Conservation (phyloP, 1,140 invertebrate species). For the Piezodorus guildinii region DNA sequence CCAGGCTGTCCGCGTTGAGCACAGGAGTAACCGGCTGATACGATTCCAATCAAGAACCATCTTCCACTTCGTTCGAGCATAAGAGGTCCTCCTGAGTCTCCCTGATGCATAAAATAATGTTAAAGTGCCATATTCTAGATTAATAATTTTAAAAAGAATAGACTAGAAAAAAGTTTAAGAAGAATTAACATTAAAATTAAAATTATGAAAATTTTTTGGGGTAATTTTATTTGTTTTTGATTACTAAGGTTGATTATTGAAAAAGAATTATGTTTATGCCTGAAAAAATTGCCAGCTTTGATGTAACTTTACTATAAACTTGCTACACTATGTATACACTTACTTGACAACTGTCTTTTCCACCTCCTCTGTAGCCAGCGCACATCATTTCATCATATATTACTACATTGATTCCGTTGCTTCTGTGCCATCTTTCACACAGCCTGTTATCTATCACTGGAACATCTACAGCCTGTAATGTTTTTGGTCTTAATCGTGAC, state of each 20-base stretch:
- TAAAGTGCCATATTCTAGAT: too few relatives aligned
- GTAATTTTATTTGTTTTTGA: too few relatives aligned
- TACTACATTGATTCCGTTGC: constrained; percentile 70
- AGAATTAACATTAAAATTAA: too few relatives aligned
- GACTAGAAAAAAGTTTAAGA: too few relatives aligned
- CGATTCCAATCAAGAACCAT: constrained; percentile 83
- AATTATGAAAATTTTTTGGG: too few relatives aligned
- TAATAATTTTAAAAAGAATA: too few relatives aligned
- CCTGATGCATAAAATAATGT: constrained; percentile 37
- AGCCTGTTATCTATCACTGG: constrained; percentile 79
- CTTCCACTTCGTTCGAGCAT: constrained; percentile 75
- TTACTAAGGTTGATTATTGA: too few relatives aligned
- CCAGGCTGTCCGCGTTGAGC: constrained; percentile 83
- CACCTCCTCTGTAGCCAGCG: constrained; percentile 83
- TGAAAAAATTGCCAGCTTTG: too few relatives aligned
- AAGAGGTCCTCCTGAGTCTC: constrained; percentile 77
- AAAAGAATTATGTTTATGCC: too few relatives aligned
- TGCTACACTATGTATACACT: constrained; percentile 19
- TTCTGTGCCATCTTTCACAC: constrained; percentile 58
- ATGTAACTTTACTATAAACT: too few relatives aligned
- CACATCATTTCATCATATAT: constrained; percentile 96
- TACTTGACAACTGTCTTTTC: constrained; percentile 71
- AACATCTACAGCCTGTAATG: constrained; percentile 83
- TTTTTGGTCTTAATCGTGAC: constrained; percentile 76
- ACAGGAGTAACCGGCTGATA: constrained; percentile 87